These are phyloP conservation scores for Clanis bilineata DNA, from an alignment of 2,888 invertebrate genomes.

Conservation along the genomic window DNA sequence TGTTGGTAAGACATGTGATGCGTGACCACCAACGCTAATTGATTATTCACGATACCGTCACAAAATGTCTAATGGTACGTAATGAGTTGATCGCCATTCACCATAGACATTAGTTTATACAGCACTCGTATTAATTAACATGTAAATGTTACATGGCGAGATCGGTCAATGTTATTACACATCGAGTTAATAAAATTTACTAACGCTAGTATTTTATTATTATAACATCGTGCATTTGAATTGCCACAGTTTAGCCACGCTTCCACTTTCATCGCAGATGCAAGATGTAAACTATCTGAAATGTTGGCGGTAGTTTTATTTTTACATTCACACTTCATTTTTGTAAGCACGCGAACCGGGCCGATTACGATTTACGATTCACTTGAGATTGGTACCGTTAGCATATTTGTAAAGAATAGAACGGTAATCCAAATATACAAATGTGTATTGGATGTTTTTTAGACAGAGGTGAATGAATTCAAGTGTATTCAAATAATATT, in stretches of 20 bases:
- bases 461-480: background rate
- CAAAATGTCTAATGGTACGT: background rate
- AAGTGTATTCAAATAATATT: background rate
- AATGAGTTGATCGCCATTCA: background rate
- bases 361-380: background rate
- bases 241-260: background rate
- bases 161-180: background rate
- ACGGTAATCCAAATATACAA: background rate
- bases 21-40: constrained; percentile 13
- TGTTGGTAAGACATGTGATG: constrained; percentile 3
- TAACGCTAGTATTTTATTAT: background rate
- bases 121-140: constrained; percentile 1
- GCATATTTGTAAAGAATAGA: background rate
- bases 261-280: constrained; percentile 5
- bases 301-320: background rate
- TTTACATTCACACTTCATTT: constrained; percentile 17
- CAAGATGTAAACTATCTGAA: background rate
- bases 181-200: background rate
- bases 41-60: constrained; percentile 4
- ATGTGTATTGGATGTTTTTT: background rate
- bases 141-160: constrained; percentile 4
- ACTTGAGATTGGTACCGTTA: background rate
- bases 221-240: background rate
- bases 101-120: background rate
- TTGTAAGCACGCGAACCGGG: constrained; percentile 18